Conservation (phyloP, 2,888 invertebrate genomes). For the Parascotia fuliginaria region DNA sequence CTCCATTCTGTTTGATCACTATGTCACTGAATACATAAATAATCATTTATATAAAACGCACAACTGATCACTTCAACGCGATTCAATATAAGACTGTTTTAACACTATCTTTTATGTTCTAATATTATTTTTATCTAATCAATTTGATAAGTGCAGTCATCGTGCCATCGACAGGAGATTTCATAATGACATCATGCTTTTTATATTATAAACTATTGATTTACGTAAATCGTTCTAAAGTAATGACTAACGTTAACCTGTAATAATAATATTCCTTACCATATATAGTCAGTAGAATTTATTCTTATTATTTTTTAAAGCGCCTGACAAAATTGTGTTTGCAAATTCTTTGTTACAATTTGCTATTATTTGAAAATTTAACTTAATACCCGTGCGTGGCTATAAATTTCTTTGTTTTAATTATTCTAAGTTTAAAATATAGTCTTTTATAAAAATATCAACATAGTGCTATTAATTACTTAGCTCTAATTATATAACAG, state of each 20-base stretch:
- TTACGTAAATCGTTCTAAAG: not conserved
- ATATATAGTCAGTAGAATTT: not conserved
- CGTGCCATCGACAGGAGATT: conserved; percentile 19
- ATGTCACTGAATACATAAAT: not conserved
- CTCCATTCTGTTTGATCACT: conserved; percentile 20
- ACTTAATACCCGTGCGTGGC: no score
- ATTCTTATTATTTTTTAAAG: not conserved
- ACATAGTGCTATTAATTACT: no score
- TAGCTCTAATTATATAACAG: no score
- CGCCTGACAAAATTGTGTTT: not conserved
- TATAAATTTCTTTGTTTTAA: no score
- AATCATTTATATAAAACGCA: conserved; percentile 10
- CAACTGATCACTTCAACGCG: conserved; percentile 18
- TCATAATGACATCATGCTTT: conserved; percentile 31
- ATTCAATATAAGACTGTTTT: conserved; percentile 25
- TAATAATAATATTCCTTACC: not conserved
- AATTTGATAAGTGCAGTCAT: conserved; percentile 30
- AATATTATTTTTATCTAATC: conserved; percentile 42
- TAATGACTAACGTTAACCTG: not conserved
- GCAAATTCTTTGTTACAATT: no score
- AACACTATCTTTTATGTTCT: conserved; percentile 20
- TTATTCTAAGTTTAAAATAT: no score
- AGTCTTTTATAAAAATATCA: no score
- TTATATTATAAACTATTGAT: no score
- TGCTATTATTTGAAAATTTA: no score